Base-by-base conservation (phyloP, 2,888 invertebrate species). In the Phortica magna region DNA sequence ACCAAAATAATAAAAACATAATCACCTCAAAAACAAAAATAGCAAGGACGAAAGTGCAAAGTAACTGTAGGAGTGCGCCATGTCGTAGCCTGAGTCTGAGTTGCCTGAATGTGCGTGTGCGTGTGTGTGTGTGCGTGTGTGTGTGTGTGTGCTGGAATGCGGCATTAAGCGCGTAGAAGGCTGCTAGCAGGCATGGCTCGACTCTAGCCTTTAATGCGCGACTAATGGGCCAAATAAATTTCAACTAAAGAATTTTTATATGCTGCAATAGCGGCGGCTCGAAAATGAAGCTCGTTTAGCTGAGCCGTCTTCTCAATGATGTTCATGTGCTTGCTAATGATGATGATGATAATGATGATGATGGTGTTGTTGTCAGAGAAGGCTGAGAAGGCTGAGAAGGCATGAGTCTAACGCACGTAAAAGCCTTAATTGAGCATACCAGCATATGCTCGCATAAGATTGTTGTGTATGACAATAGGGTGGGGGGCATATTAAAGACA, bases 191-290 rank as follows among this genome's bases (percentile, higher is more conserved):
- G 78, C 79, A 57, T 74, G 31, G 67, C 48, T 48, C 48, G 14
- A 14, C 48, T 77, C 80, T 80, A 77, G 88, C 79, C 80, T 81
- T 82, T 88, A 85, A 88, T 88, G 85, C 84, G 79, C 87, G 79
- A 85, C 85, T 85, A 85, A 88, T 85, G 85, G 87, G 80, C 82
- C 81, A 85, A 88, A 85, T 85, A 88, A 85, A 85, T 85, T 85
- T 88, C 88, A 87, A 88, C 85, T 85, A 87, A 85, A 88, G 88
- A 85, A 85, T 85, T 85, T 85, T 85, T 85, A 85, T 85, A 88
- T 85, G 85, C 84, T 82, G 84, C 64, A 59, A 73, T 43, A 48
- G 48, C 14, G 48, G 14, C 48, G 9, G 48, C 31, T 31, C 14
- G 48, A 14, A 64, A 64, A 64, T 39, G 39, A 64, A 31, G 64